Percentiles rank a stretch among this genome's conserved stretches.
Conservation (phyloP, 2,888 invertebrate genomes). For the Leptodirus hochenwartii region DNA sequence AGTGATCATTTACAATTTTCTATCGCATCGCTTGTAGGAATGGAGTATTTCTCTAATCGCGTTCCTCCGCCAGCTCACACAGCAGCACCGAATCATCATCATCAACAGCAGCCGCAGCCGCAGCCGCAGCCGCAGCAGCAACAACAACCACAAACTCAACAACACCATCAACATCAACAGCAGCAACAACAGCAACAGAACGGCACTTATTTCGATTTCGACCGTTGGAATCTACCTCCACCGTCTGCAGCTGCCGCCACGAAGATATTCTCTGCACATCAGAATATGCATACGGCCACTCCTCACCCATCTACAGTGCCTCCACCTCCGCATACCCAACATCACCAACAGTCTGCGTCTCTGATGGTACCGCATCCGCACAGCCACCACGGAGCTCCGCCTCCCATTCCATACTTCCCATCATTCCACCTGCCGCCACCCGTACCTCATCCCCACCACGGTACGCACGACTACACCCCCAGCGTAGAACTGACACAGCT, state of each 20-base stretch:
- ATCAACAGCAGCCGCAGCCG: slow-evolving; percentile 20
- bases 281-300: slow-evolving; percentile 19
- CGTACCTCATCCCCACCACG: no score
- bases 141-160: slow-evolving; percentile 35
- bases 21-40: neutral
- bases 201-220: slow-evolving; percentile 62
- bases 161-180: slow-evolving; percentile 18
- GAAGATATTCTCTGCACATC: slow-evolving; percentile 44
- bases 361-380: slow-evolving; percentile 46
- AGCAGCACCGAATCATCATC: slow-evolving; percentile 29
- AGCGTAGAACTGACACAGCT: slow-evolving; percentile 45
- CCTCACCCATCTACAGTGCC: slow-evolving; percentile 34
- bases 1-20: no score
- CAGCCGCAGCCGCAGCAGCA: slow-evolving; percentile 28
- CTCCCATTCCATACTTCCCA: slow-evolving; percentile 54
- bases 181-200: slow-evolving; percentile 32
- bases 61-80: slow-evolving; percentile 58
- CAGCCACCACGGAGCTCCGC: slow-evolving; percentile 38
- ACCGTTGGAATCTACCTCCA: slow-evolving; percentile 59
- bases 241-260: slow-evolving; percentile 40
- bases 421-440: slow-evolving; percentile 57
- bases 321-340: slow-evolving; percentile 26
- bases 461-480: no score
- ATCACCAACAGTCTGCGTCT: no score
- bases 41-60: slow-evolving; percentile 26